phyloP scores from a whole-genome alignment of 2,113 vertebrate species.

The Megaceryle maxima region DNA sequence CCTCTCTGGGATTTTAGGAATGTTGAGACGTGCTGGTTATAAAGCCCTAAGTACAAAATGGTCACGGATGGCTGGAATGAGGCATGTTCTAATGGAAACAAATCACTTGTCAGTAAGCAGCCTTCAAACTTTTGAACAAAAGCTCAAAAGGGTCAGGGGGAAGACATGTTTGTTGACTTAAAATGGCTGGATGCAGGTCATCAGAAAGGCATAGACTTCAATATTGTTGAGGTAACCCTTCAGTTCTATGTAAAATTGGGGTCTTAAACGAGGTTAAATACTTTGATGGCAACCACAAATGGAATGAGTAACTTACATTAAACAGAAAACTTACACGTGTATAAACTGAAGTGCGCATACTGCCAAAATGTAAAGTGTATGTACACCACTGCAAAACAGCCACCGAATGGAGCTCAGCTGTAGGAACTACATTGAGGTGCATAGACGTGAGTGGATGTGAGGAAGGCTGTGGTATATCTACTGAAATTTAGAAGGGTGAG shows the following conservation, averaged over 20 bases:
- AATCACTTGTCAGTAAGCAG: constrained; percentile 69
- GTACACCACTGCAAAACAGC: neutral
- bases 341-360: neutral
- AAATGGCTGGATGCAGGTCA: constrained; percentile 9
- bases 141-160: constrained; percentile 53
- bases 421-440: neutral
- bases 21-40: constrained; percentile 72
- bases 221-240: neutral
- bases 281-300: constrained; percentile 3
- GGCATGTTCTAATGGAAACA: constrained; percentile 68
- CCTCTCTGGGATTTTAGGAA: constrained; percentile 78
- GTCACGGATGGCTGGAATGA: constrained; percentile 65
- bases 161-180: constrained; percentile 39
- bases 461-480: neutral
- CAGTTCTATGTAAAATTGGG: neutral
- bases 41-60: constrained; percentile 66
- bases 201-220: neutral
- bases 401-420: neutral
- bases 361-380: neutral
- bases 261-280: constrained; percentile 3
- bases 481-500: neutral
- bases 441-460: neutral
- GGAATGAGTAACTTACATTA: neutral
- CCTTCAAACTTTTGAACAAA: constrained; percentile 60
- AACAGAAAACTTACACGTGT: constrained; percentile 3